Conservation (phyloP, 2,113 vertebrate species). For the Oreotrochilus melanogaster region DNA sequence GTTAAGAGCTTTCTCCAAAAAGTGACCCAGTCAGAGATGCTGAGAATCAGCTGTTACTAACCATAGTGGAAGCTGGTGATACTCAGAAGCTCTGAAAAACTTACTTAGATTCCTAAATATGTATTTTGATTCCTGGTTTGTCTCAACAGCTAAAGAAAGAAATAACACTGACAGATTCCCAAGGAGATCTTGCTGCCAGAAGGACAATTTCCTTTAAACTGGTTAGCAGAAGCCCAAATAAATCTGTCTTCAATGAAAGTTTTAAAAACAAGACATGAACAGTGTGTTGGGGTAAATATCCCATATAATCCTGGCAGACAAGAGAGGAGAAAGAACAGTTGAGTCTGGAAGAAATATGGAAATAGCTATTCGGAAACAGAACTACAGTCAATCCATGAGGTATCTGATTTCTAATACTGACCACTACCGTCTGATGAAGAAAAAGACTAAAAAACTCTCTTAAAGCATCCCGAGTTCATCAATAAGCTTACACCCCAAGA, state of each 20-base stretch:
- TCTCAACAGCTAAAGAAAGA: slow-evolving; percentile 21
- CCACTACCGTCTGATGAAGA: neutral
- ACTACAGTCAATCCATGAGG: slow-evolving; percentile 22
- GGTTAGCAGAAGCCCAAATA: slow-evolving; percentile 28
- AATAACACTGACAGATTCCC: slow-evolving; percentile 44
- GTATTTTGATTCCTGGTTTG: slow-evolving; percentile 58
- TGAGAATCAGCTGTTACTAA: neutral
- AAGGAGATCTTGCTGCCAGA: slow-evolving; percentile 43
- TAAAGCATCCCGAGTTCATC: neutral
- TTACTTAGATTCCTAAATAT: neutral
- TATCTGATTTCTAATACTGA: neutral
- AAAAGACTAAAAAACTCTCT: neutral
- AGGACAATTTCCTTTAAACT: slow-evolving; percentile 54
- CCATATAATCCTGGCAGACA: neutral
- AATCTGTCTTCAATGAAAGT: slow-evolving; percentile 48
- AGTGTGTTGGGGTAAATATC: neutral
- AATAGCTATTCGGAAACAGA: neutral
- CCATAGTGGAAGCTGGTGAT: neutral
- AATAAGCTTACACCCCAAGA: neutral
- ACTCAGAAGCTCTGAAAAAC: slow-evolving; percentile 7
- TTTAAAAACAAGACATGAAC: neutral
- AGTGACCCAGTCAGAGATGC: neutral
- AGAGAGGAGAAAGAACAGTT: neutral
- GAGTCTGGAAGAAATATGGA: slow-evolving; percentile 48
- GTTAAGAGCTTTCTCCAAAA: neutral